Evolutionary conservation across 1,140 invertebrate species (phyloP), one percentile per base, ranked within the genome.

Genomic region (Scylla paramamosain): DNA sequence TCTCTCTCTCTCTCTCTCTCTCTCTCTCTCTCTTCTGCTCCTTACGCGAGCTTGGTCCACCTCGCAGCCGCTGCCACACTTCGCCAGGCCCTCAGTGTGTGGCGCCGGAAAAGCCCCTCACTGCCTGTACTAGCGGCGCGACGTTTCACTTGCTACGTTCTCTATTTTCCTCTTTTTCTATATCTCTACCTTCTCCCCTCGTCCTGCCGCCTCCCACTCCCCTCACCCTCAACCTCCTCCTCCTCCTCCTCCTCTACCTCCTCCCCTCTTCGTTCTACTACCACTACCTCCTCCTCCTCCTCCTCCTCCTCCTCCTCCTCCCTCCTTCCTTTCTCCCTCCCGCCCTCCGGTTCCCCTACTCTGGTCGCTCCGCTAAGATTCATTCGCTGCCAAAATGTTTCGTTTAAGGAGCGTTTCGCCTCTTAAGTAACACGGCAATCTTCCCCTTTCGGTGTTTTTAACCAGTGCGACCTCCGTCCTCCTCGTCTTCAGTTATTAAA

Each of bases 381-480:
- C 93, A 94, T n/a, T 6, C 93, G 32, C n/a, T 94, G n/a, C 93
- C 93, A 94, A 67, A 94, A 94, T 94, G 88, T 52, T 91, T 94
- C 93, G 93, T 83, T 89, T 93, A 32, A 84, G 29, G 39, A 77
- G 90, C 32, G 14, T 32, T 20, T 59, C 52, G 90, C 25, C 59
- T 77, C 67, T 77, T 77, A 39, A 28, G 90, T 32, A 48, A 77
- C 90, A 32, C 59, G 14, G 16, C 28, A 77, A 77, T 77, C 67
- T 77, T 77, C 25, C n/a, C 67, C 67, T n/a, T 29, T 77, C 90
- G 25, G 10, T 77, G 46, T 91, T 91, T 91, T 59, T 59, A 16
- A 59, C 67, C 25, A 7, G 20, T n/a, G 67, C 25, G 20, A 77
- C 8, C 6, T 77, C 67, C 67, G 67, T n/a, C 67, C 67, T 77